Percentiles rank a stretch among this genome's conserved stretches.
These are phyloP conservation scores for Atherix ibis DNA, from an alignment of 2,888 invertebrate genomes.

Conservation along the genomic window DNA sequence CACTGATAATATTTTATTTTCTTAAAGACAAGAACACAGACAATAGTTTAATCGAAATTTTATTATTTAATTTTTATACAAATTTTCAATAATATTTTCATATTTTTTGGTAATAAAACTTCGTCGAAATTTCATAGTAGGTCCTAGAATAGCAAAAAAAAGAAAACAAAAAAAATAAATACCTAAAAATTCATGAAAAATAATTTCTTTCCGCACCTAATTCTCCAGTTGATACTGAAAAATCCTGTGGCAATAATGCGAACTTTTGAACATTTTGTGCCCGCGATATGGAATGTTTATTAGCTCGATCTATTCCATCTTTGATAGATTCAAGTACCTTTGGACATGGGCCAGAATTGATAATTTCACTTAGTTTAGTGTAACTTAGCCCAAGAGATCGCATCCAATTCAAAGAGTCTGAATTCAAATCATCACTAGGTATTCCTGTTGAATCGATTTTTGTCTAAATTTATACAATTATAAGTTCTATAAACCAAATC, in stretches of 20 bases:
- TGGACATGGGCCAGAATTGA: slow-evolving; percentile 42
- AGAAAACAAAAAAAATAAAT: slow-evolving; percentile 1
- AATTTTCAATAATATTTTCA: slow-evolving; percentile 56
- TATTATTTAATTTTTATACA: no score
- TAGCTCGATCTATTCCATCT: slow-evolving; percentile 60
- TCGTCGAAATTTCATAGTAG: slow-evolving; percentile 75
- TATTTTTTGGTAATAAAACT: slow-evolving; percentile 63
- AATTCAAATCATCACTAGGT: slow-evolving; percentile 51
- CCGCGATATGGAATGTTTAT: slow-evolving; percentile 64
- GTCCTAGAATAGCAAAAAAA: slow-evolving; percentile 42
- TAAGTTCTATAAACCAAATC: slow-evolving; percentile 5
- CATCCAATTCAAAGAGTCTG: slow-evolving; percentile 54
- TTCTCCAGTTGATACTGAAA: slow-evolving; percentile 75
- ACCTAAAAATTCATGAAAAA: neutral
- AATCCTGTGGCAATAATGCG: slow-evolving; percentile 65
- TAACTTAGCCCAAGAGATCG: slow-evolving; percentile 46
- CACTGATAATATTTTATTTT: no score
- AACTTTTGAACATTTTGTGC: slow-evolving; percentile 84
- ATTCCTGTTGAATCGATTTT: no score
- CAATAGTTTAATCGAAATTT: no score
- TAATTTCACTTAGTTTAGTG: slow-evolving; percentile 56
- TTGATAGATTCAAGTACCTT: slow-evolving; percentile 60
- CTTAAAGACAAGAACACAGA: no score
- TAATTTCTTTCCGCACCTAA: slow-evolving; percentile 43
- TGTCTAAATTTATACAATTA: no score